Evolutionary conservation across 1,140 invertebrate species (phyloP).

Genomic region (Pachypeltis micranthus): DNA sequence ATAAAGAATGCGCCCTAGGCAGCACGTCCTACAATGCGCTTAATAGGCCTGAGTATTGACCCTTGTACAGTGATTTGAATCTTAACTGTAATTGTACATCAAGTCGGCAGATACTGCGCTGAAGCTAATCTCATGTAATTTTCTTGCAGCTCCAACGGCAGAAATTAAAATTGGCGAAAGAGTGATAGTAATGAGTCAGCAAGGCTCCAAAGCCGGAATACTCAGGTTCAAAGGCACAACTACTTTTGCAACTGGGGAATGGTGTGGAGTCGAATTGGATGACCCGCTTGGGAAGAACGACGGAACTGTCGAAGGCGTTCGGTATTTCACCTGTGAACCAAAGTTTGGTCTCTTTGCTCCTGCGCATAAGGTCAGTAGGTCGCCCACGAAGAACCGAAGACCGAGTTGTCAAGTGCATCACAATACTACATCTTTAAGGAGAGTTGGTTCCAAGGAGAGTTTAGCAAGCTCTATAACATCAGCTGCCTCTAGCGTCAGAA

Average conservation of each 20-base stretch:
- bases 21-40: too few species aligned
- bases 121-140: too few species aligned
- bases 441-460: constrained; percentile 69
- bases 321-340: constrained; percentile 87
- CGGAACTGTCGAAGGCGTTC: constrained; percentile 79
- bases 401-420: constrained; percentile 47
- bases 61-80: too few species aligned
- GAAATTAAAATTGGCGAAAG: constrained; percentile 74
- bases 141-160: neutral
- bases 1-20: too few species aligned
- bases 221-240: constrained; percentile 73
- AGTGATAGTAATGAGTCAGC: constrained; percentile 73
- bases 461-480: constrained; percentile 45
- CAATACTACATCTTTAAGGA: constrained; percentile 45
- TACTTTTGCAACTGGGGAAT: constrained; percentile 81
- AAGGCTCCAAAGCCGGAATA: constrained; percentile 78
- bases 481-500: constrained; percentile 43
- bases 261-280: constrained; percentile 91
- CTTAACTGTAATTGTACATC: too few species aligned
- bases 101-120: too few species aligned
- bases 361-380: constrained; percentile 69
- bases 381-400: constrained; percentile 54
- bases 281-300: constrained; percentile 92
- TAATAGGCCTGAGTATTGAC: too few species aligned
- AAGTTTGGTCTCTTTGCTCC: constrained; percentile 89